Conservation (phyloP, 1,140 invertebrate genomes). For the Drosophila carrolli region DNA sequence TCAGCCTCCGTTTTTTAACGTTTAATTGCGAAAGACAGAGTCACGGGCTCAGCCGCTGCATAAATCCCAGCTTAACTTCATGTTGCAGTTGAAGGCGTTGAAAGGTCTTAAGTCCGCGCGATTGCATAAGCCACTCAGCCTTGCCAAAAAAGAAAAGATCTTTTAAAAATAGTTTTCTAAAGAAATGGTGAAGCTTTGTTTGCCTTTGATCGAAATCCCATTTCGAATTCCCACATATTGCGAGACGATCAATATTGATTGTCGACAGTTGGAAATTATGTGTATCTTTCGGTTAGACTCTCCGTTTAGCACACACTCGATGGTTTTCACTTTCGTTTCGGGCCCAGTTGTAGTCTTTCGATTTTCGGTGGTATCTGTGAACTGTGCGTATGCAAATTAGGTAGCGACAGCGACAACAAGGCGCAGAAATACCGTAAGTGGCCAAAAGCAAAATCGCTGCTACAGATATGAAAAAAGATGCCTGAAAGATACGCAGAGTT, state of each 20-base stretch:
- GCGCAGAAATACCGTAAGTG: conserved; percentile 75
- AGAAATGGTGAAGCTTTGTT: conserved; percentile 49
- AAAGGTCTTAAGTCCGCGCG: conserved; percentile 38
- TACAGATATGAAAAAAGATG: conserved; percentile 65
- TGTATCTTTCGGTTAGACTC: conserved; percentile 55
- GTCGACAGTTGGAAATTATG: conserved; percentile 58
- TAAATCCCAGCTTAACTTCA: conserved; percentile 17
- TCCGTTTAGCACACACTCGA: conserved; percentile 51
- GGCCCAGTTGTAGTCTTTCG: conserved; percentile 1
- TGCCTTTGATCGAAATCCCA: conserved; percentile 53
- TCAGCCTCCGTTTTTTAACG: conserved; percentile 26
- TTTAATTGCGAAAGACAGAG: conserved; percentile 53
- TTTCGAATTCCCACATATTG: conserved; percentile 50
- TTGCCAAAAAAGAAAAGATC: conserved; percentile 54
- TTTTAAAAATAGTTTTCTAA: conserved; percentile 46
- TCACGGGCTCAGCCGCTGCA: conserved; percentile 19
- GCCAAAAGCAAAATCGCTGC: conserved; percentile 71
- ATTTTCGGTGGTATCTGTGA: conserved; percentile 8
- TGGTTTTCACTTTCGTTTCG: conserved; percentile 76
- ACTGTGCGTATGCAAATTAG: conserved; percentile 76
- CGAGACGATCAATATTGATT: conserved; percentile 57
- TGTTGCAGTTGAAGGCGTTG: conserved; percentile 25
- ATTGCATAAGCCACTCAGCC: conserved; percentile 59
- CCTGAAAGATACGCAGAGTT: conserved; percentile 38
- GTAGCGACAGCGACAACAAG: conserved; percentile 64